These are phyloP conservation scores for Drosophila triauraria DNA, from an alignment of 1,140 invertebrate species.

Conservation along the genomic window DNA sequence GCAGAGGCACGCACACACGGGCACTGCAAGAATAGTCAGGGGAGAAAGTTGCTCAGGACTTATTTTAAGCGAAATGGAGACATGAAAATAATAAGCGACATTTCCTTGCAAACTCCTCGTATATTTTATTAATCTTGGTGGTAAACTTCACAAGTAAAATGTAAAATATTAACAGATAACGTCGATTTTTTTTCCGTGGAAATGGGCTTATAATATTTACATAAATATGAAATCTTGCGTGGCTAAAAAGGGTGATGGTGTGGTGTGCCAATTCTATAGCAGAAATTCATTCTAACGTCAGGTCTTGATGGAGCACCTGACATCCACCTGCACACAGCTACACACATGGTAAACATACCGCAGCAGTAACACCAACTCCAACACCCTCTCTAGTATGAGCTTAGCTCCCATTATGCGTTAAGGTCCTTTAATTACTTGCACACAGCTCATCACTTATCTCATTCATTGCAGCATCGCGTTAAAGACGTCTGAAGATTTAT, in stretches of 20 bases:
- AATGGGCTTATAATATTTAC: constrained; percentile 64
- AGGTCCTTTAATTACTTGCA: constrained; percentile 60
- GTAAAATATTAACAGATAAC: not conserved
- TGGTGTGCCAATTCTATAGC: constrained; percentile 14
- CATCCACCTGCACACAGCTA: not conserved
- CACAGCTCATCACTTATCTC: constrained; percentile 54
- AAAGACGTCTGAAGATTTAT: constrained; percentile 20
- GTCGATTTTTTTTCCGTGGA: not conserved
- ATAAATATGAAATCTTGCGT: constrained; percentile 46
- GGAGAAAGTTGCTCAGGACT: not conserved
- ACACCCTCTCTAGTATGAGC: constrained; percentile 1
- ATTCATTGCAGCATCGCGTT: constrained; percentile 55
- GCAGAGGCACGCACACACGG: constrained; percentile 16
- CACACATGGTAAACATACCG: not conserved
- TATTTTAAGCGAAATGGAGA: not conserved
- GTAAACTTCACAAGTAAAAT: not conserved
- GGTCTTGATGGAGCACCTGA: constrained; percentile 27
- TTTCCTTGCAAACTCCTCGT: not conserved
- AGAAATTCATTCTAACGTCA: constrained; percentile 1
- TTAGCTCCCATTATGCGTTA: constrained; percentile 48
- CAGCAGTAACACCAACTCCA: constrained; percentile 9
- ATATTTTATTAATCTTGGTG: not conserved
- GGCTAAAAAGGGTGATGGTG: constrained; percentile 4
- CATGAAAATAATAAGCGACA: not conserved
- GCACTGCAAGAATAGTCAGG: not conserved